Evolutionary conservation across 2,113 vertebrate species (phyloP).

Genomic region (Agapornis roseicollis): DNA sequence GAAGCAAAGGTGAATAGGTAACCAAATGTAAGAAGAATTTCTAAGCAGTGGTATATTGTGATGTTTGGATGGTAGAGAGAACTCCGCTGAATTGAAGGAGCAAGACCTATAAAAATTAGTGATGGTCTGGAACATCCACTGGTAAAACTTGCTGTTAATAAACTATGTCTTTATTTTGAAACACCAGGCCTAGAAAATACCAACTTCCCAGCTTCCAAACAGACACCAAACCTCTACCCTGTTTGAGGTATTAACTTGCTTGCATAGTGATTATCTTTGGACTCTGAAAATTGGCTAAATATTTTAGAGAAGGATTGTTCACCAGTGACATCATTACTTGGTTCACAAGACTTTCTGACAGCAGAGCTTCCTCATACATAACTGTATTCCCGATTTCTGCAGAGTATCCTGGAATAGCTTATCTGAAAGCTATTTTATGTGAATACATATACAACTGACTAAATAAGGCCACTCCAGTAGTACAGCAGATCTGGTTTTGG

Average conservation of each 20-base stretch:
- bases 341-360: not conserved
- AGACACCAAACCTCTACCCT: not conserved
- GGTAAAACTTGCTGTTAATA: not conserved
- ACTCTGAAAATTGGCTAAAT: not conserved
- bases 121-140: not conserved
- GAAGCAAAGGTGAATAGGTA: not conserved
- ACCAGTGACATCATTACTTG: not conserved
- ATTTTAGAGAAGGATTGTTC: not conserved
- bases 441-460: not conserved
- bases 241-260: not conserved
- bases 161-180: not conserved
- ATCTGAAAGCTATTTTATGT: not conserved
- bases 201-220: not conserved
- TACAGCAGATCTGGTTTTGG: not conserved
- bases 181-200: not conserved
- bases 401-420: not conserved
- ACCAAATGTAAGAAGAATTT: not conserved
- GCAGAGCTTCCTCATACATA: not conserved
- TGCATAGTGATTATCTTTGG: not conserved
- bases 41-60: not conserved
- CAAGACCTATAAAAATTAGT: not conserved
- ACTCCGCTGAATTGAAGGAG: not conserved
- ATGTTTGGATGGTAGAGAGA: not conserved
- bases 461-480: not conserved
- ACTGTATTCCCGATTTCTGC: not conserved